Evolutionary conservation across 2,797 vertebrate genomes (phyloP).

Genomic region (Darevskia nairensis): DNA sequence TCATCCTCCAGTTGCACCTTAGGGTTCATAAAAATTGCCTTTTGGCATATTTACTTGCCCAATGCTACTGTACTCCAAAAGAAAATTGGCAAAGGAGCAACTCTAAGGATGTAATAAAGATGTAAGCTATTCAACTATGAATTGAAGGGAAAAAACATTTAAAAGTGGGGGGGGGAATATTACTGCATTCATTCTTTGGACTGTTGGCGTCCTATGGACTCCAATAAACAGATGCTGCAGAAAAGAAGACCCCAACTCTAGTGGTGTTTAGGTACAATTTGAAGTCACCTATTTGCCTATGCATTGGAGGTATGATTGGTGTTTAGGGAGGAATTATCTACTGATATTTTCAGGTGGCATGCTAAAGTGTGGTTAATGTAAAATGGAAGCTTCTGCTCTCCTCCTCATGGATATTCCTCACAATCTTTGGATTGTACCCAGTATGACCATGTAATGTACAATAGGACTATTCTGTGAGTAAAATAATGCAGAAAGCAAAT

Average conservation of each 20-base stretch:
- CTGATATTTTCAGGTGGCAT: no score
- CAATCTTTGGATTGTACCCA: not conserved
- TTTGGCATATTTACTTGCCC: constrained; percentile 37
- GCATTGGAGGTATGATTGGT: no score
- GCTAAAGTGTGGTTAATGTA: no score
- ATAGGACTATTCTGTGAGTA: no score
- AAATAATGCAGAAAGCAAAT: not conserved
- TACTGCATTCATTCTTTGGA: constrained; percentile 28
- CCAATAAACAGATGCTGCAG: constrained; percentile 7
- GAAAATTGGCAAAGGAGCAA: constrained; percentile 28
- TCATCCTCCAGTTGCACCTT: constrained; percentile 58
- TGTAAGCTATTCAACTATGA: not conserved
- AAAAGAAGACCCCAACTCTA: not conserved
- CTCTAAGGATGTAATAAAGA: not conserved
- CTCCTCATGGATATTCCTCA: no score
- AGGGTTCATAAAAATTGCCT: constrained; percentile 48
- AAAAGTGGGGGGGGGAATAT: constrained; percentile 12
- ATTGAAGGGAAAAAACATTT: constrained; percentile 21
- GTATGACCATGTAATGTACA: not conserved
- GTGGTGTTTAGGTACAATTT: no score
- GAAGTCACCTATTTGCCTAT: no score
- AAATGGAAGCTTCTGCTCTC: no score
- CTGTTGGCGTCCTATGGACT: constrained; percentile 7
- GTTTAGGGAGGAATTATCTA: no score
- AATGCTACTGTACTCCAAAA: constrained; percentile 46